Evolutionary conservation across 2,113 vertebrate species (phyloP), one percentile per base, ranked within the genome.

Genomic region (Lasiurus borealis): DNA sequence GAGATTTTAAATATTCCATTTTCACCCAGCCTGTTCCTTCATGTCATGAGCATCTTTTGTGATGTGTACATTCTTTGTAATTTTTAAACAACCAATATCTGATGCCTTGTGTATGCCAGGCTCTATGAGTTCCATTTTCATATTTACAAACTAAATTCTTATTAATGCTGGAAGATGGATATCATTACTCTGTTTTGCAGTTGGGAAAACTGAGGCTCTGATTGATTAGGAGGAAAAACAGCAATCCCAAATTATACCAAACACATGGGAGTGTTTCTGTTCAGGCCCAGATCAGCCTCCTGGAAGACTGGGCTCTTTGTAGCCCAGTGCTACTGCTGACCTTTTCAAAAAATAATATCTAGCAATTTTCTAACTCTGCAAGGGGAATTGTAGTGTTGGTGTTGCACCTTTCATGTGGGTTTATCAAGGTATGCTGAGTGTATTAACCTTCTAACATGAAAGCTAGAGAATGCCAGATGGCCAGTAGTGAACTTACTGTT

Each of bases 311-410:
- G 10, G 15, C 7, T 82, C 57, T 87, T 91, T 89, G 46, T 78
- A 73, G 40, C 18, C 31, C 46, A 19, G 5, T 15, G 71, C 15
- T 77, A 23, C 44, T 84, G n/a, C 12, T 19, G 6, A 59, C 71
- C 73, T 82, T 94, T 90, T n/a, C 11, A 16, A 83, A 84, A 94
- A 66, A 54, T 66, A 83, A 73, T 14, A 21, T 48, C 64, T 31
- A 31, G 6, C 29, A 59, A 2, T 81, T 90, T 96, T 97, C 50
- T 86, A 66, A 66, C 10, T 75, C 57, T 75, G 3, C 6, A 29
- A 87, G 71, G 78, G 40, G 75, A 87, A 54, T 8, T 23, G 12
- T 71, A 81, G 57, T 31, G 4, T 40, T 48, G 7, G 19, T 18
- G 15, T 52, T 34, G 16, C 2, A 4, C 66, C 27, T 76, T 62